A percentile compares a stretch with the other conserved stretches of the same genome.
Evolutionary conservation across 2,797 vertebrate genomes (phyloP).

Genomic region (Tapera naevia): DNA sequence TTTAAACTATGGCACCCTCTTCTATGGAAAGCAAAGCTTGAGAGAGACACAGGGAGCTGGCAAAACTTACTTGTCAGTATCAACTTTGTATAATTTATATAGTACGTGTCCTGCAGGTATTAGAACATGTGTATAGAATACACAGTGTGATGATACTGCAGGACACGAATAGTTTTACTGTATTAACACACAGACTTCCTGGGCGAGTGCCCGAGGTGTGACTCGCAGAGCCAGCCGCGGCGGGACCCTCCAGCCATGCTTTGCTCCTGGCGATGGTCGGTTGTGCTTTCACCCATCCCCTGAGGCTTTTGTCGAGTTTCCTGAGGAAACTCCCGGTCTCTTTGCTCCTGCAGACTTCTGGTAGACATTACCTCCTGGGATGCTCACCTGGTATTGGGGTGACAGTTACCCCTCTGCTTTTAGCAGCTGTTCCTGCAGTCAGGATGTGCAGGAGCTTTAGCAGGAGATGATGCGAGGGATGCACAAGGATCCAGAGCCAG

Average conservation of each 20-base stretch:
- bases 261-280: background rate
- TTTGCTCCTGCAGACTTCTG: no score
- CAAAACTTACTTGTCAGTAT: rapidly evolving
- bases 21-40: background rate
- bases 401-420: background rate
- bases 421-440: background rate
- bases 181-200: rapidly evolving
- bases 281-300: no score
- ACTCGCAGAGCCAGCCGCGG: no score
- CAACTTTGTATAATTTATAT: rapidly evolving
- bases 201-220: rapidly evolving
- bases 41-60: background rate
- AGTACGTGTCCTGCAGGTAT: background rate
- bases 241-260: background rate
- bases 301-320: background rate
- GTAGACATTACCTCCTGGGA: rapidly evolving
- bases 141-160: rapidly evolving
- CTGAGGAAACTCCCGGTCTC: background rate
- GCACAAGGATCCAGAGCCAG: background rate
- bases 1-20: background rate
- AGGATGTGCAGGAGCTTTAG: background rate
- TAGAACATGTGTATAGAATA: rapidly evolving
- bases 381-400: rapidly evolving
- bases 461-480: background rate
- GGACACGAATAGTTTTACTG: rapidly evolving